Evolutionary conservation across 2,888 invertebrate genomes (phyloP).

Genomic region (Leptopilina syphax): DNA sequence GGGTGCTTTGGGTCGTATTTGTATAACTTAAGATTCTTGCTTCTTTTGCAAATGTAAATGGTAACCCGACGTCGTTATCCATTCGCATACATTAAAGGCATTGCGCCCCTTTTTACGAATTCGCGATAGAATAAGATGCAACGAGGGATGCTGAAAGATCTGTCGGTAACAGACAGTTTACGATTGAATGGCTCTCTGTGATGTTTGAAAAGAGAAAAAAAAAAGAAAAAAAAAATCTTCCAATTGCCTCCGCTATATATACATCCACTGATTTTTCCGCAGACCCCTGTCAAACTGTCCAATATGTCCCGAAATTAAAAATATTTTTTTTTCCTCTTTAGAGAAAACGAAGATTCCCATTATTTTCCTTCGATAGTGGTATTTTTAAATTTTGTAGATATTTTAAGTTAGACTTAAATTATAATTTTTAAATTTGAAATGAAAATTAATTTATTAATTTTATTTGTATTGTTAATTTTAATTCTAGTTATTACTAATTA

Average conservation of each 20-base stretch:
- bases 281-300: slow-evolving; percentile 27
- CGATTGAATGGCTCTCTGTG: slow-evolving; percentile 28
- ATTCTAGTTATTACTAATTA: too few species aligned
- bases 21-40: slow-evolving; percentile 54
- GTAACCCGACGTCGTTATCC: slow-evolving; percentile 59
- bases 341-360: background rate
- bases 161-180: slow-evolving; percentile 38
- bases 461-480: too few species aligned
- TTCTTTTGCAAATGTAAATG: slow-evolving; percentile 60
- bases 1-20: slow-evolving; percentile 27
- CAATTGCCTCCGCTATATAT: background rate
- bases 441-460: too few species aligned
- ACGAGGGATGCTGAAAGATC: slow-evolving; percentile 11
- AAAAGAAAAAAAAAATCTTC: background rate
- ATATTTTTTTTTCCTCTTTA: background rate
- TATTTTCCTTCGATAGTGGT: too few species aligned
- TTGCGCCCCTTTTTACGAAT: slow-evolving; percentile 24
- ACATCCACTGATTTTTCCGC: slow-evolving; percentile 14
- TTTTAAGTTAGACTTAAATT: too few species aligned
- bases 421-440: too few species aligned
- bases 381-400: too few species aligned
- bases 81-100: slow-evolving; percentile 56
- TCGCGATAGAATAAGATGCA: slow-evolving; percentile 4
- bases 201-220: background rate
- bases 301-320: slow-evolving; percentile 22